phyloP scores from a whole-genome alignment of 2,113 vertebrate genomes.

The Podarcis cretensis region DNA sequence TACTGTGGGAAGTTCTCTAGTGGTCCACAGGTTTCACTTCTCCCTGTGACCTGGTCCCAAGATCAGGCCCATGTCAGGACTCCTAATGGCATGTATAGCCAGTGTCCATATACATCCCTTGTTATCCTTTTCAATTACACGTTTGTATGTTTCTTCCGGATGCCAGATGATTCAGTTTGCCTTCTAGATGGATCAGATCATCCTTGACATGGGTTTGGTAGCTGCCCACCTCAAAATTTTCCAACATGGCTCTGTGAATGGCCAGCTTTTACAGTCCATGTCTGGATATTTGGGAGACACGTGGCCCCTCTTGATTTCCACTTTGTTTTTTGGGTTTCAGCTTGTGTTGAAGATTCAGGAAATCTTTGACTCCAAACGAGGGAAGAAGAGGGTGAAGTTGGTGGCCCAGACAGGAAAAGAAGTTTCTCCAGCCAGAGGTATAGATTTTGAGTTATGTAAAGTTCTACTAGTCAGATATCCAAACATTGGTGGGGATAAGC shows the following conservation, averaged over 20 bases:
- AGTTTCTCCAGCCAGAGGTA: constrained; percentile 82
- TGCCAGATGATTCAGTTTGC: neutral
- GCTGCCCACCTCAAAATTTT: neutral
- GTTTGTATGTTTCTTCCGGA: neutral
- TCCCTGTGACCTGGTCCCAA: neutral
- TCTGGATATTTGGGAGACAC: too few relatives aligned
- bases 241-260: neutral
- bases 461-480: neutral
- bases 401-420: constrained; percentile 77
- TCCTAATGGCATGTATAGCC: neutral
- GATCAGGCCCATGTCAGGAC: constrained; percentile 2
- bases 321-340: constrained; percentile 76
- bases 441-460: neutral
- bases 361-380: constrained; percentile 93
- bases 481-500: neutral
- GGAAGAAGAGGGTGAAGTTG: constrained; percentile 89
- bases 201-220: neutral
- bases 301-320: constrained; percentile 21
- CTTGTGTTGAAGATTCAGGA: constrained; percentile 91
- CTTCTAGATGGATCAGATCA: neutral
- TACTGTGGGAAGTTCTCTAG: neutral
- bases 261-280: neutral
- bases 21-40: neutral
- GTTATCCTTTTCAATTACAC: neutral
- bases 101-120: neutral